Evolutionary conservation across 2,113 vertebrate species (phyloP), one percentile per base, ranked within the genome.

Genomic region (Spermophilus dauricus): DNA sequence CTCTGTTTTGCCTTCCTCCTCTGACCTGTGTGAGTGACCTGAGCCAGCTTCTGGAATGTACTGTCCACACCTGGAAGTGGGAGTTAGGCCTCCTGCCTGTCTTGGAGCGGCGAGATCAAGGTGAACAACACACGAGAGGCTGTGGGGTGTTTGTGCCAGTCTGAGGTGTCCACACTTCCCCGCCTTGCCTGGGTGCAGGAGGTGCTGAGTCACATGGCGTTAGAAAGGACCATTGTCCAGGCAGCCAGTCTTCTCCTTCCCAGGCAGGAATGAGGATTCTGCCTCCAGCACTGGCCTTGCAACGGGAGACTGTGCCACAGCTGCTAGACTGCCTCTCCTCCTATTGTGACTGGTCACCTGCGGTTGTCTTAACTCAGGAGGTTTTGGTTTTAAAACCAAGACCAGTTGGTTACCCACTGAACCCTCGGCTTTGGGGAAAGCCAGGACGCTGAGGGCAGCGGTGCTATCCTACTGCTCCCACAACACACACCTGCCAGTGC

Each of bases 41-140:
- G 10, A 39, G 81, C 26, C 45, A 22, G 26, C n/a, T 34, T 81
- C 77, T 45, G 8, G 67, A 53, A 8, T 22, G 30, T 12, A 0
- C 22, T 13, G 45, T 87, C 39, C 14, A 45, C 17, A 0, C 53
- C 81, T 13, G 4, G 24, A 20, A 37, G 37, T 2, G 14, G 80
- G 58, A 17, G 0, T 17, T 1, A 0, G 1, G 48, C 39, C 39
- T 24, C 20, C 63, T 67, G 9, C 39, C 18, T 10, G 9, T 72
- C 45, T 30, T 39, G 0, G 1, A 22, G 58, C 28, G 13, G 30
- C 3, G 5, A 82, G 87, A 42, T 26, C 42, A 10, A 26, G 72
- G 22, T 12, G 30, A 24, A 8, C 1, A 1, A 26, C 0, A 0
- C 9, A 0, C 4, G 34, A 0, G 45, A 22, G 22, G 2, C 22